Conservation (phyloP, 2,797 vertebrate genomes). For the Pseudopleuronectes americanus region DNA sequence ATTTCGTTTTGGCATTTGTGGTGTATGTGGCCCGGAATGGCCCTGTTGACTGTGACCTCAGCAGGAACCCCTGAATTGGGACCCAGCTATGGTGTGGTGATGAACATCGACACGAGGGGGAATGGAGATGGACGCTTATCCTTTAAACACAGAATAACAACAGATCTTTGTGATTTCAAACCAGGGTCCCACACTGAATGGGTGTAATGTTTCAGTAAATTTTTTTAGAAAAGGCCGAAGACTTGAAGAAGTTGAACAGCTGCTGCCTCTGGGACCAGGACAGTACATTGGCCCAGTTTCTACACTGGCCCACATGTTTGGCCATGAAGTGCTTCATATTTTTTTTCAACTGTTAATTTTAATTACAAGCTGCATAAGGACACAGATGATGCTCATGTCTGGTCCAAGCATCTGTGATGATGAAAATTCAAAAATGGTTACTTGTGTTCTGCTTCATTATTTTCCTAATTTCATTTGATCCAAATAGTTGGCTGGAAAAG, state of each 20-base stretch:
- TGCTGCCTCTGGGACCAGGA: slow-evolving; percentile 36
- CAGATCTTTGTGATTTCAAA: not conserved
- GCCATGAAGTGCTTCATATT: too few relatives aligned
- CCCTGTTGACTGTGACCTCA: too few relatives aligned
- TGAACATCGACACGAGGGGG: too few relatives aligned
- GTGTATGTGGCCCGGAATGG: too few relatives aligned
- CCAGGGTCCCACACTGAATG: not conserved
- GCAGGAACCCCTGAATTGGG: too few relatives aligned
- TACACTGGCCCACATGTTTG: not conserved
- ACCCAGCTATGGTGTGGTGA: too few relatives aligned
- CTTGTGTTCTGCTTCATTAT: slow-evolving; percentile 4
- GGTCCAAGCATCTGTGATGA: too few relatives aligned
- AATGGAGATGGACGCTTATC: not conserved
- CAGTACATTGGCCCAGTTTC: slow-evolving; percentile 39
- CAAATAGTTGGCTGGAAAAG: slow-evolving; percentile 13
- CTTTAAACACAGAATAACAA: not conserved
- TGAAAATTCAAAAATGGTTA: not conserved
- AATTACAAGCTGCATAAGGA: not conserved
- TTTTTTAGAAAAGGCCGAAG: not conserved
- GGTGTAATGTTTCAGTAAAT: not conserved
- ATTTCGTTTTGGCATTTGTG: too few relatives aligned
- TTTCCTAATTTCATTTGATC: slow-evolving; percentile 8
- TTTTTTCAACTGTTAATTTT: not conserved
- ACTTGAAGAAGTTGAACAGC: slow-evolving; percentile 18
- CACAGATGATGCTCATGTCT: too few relatives aligned